phyloP scores from a whole-genome alignment of 2,888 invertebrate species.

The Xiphydria camelus region DNA sequence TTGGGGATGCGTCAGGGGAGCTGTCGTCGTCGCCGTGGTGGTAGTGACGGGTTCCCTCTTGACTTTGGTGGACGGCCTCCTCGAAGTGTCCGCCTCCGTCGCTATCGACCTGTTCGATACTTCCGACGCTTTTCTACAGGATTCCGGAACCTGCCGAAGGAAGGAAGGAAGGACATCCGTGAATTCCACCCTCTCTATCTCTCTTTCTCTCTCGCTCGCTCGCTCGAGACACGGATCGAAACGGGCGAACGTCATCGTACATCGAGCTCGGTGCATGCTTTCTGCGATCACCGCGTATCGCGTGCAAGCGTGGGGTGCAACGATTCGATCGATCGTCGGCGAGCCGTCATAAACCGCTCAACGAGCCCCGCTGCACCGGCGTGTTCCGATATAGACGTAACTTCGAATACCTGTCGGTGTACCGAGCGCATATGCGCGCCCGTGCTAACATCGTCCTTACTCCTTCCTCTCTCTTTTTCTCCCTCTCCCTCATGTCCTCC shows the following conservation, averaged over 20 bases:
- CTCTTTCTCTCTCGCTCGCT: no score
- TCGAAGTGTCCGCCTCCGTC: conserved; percentile 54
- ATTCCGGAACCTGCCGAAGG: conserved; percentile 39
- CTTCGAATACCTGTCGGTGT: conserved; percentile 16
- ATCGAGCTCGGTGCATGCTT: conserved; percentile 12
- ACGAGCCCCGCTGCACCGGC: conserved; percentile 1
- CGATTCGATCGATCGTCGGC: conserved; percentile 30
- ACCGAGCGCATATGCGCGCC: conserved; percentile 19
- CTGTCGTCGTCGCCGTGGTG: conserved; percentile 34
- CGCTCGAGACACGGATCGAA: no score
- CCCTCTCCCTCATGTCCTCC: no score
- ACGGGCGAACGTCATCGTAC: background rate
- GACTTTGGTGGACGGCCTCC: conserved; percentile 52
- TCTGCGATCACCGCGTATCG: conserved; percentile 33
- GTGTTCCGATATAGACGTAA: conserved; percentile 32
- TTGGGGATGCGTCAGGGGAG: conserved; percentile 49
- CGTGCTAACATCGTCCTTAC: conserved; percentile 8
- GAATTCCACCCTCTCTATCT: no score
- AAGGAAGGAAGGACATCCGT: background rate
- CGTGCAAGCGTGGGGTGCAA: conserved; percentile 12
- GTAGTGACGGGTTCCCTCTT: conserved; percentile 58
- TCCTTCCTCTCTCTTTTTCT: conserved; percentile 17
- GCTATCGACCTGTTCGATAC: conserved; percentile 49
- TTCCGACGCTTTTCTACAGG: conserved; percentile 52
- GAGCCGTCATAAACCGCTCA: conserved; percentile 26